A percentile compares a stretch with the other conserved stretches of the same genome.
phyloP scores from a whole-genome alignment of 2,888 invertebrate genomes.

The Hemicrepidius hirtus region DNA sequence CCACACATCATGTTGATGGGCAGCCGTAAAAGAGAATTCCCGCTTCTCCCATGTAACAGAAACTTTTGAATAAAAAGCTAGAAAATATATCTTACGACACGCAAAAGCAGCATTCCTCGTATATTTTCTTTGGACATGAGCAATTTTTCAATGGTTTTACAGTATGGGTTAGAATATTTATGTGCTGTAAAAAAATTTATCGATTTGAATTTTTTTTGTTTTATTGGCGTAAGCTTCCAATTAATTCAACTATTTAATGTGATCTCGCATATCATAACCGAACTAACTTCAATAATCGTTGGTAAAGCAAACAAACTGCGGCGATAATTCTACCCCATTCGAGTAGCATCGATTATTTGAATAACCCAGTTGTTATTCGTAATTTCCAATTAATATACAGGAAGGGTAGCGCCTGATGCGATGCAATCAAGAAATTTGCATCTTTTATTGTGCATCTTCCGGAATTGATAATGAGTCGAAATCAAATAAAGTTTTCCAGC shows the following conservation, averaged over 20 bases:
- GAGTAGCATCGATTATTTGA: slow-evolving; percentile 51
- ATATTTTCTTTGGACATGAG: background rate
- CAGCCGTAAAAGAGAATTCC: slow-evolving; percentile 31
- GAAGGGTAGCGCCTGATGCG: slow-evolving; percentile 48
- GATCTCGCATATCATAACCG: slow-evolving; percentile 8
- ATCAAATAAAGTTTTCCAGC: slow-evolving; percentile 43
- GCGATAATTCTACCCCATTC: slow-evolving; percentile 40
- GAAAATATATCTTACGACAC: slow-evolving; percentile 19
- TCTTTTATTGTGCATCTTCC: slow-evolving; percentile 53
- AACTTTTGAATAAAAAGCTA: slow-evolving; percentile 35
- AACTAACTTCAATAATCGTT: slow-evolving; percentile 16
- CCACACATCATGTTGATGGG: slow-evolving; percentile 43
- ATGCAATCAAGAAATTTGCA: slow-evolving; percentile 55
- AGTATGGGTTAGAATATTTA: background rate
- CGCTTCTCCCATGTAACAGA: slow-evolving; percentile 28
- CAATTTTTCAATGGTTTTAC: slow-evolving; percentile 1
- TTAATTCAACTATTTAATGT: slow-evolving; percentile 19
- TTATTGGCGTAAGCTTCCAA: background rate
- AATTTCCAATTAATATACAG: slow-evolving; percentile 54
- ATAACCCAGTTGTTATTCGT: slow-evolving; percentile 53
- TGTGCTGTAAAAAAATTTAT: too few relatives aligned
- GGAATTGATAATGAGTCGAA: slow-evolving; percentile 49
- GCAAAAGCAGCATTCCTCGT: background rate
- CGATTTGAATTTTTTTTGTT: too few relatives aligned
- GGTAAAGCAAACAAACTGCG: slow-evolving; percentile 47